Percentiles rank a stretch among this genome's conserved stretches.
These are phyloP conservation scores for Magallana angulata DNA, from an alignment of 1,140 invertebrate genomes.

Conservation along the genomic window DNA sequence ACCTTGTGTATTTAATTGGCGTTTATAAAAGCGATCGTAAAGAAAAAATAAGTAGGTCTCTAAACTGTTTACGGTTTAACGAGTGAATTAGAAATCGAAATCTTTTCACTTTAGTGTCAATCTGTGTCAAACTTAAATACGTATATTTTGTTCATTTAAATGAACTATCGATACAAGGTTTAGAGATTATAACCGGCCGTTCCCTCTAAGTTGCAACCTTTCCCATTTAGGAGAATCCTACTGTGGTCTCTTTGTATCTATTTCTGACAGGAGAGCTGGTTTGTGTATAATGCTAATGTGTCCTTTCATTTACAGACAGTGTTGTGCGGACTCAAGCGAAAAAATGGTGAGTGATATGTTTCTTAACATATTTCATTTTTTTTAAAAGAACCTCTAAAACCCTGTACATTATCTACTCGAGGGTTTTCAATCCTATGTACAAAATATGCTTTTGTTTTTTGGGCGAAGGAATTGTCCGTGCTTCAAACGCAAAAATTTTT, in stretches of 20 bases:
- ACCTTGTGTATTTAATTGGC: too few relatives aligned
- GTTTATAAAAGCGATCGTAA: too few relatives aligned
- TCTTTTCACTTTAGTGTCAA: not conserved
- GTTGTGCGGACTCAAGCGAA: not conserved
- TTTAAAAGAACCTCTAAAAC: too few relatives aligned
- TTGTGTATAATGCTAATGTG: not conserved
- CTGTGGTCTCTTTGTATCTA: not conserved
- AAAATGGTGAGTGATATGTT: not conserved
- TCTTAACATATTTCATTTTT: too few relatives aligned
- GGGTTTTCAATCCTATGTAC: too few relatives aligned
- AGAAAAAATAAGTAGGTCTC: too few relatives aligned
- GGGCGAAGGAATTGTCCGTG: too few relatives aligned
- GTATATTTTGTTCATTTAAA: not conserved
- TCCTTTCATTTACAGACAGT: not conserved
- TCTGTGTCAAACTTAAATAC: not conserved
- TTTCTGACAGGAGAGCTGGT: not conserved
- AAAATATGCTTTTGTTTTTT: too few relatives aligned
- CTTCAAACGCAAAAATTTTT: too few relatives aligned
- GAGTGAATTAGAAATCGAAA: not conserved
- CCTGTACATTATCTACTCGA: too few relatives aligned
- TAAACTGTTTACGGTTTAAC: not conserved
- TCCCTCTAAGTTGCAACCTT: not conserved
- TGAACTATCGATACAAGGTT: not conserved
- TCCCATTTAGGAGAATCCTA: not conserved
- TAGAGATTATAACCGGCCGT: slow-evolving; percentile 1